Percentiles rank a stretch among this genome's conserved stretches.
Evolutionary conservation across 2,888 invertebrate species (phyloP).

Genomic region (Folsomia manolachei): DNA sequence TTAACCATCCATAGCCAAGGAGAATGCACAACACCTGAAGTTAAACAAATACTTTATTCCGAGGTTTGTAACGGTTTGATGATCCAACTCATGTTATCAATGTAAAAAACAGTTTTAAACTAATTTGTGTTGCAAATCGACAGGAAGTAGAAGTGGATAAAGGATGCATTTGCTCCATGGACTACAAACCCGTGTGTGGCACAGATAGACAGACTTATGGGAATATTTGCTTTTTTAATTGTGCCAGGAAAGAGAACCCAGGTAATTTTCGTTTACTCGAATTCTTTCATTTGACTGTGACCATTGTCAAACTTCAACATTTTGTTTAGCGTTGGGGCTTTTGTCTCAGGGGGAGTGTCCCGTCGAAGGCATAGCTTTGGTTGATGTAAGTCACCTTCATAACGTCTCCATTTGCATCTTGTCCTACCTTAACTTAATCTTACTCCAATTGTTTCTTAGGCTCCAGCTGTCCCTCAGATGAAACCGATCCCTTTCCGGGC

Average conservation of each 20-base stretch:
- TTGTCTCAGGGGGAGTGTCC: neutral
- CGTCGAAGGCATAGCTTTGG: neutral
- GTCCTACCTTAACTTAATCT: neutral
- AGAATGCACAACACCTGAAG: neutral
- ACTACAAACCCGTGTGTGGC: slow-evolving; percentile 9
- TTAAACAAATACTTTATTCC: neutral
- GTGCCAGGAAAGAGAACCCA: neutral
- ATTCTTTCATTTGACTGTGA: too few species aligned
- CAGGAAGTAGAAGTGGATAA: neutral
- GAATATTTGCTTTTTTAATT: slow-evolving; percentile 1
- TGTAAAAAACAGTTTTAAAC: too few species aligned
- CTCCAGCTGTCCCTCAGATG: neutral
- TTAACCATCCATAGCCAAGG: slow-evolving; percentile 9
- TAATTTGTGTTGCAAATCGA: neutral
- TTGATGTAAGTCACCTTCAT: slow-evolving; percentile 7
- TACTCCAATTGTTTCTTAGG: neutral
- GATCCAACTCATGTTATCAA: neutral
- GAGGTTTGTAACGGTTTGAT: neutral
- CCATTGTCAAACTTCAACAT: neutral
- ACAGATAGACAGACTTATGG: slow-evolving; percentile 3
- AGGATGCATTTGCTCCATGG: slow-evolving; percentile 4
- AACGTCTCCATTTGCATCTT: too few species aligned
- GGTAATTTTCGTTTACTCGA: too few species aligned
- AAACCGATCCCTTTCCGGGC: neutral
- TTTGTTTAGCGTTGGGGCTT: slow-evolving; percentile 5